phyloP scores from a whole-genome alignment of 2,888 invertebrate genomes.

The Macrosiphum euphorbiae region DNA sequence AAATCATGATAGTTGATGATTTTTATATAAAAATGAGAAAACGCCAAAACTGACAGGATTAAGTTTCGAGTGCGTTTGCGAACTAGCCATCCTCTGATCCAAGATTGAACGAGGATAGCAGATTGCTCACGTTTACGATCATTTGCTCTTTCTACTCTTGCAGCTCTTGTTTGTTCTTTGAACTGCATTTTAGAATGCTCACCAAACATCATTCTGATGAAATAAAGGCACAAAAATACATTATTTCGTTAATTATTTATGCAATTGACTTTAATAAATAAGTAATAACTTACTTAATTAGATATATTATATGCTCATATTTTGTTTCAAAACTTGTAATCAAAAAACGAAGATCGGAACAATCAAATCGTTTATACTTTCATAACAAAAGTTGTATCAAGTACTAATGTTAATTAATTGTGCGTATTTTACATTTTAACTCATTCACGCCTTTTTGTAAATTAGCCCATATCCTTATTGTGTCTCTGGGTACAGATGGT shows the following conservation, averaged over 20 bases:
- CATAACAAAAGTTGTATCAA: background rate
- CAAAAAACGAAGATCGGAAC: background rate
- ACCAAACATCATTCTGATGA: constrained; percentile 55
- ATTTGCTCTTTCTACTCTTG: constrained; percentile 88
- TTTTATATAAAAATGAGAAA: background rate
- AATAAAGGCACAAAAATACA: background rate
- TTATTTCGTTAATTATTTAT: background rate
- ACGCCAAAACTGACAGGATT: constrained; percentile 42
- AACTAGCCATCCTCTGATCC: constrained; percentile 81
- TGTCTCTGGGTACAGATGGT: no score
- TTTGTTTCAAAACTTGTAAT: background rate
- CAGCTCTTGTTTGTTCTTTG: constrained; percentile 90
- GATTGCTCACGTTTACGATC: constrained; percentile 86
- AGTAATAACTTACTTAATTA: constrained; percentile 41
- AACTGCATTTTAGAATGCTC: constrained; percentile 71
- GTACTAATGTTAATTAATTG: background rate
- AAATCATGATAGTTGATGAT: background rate
- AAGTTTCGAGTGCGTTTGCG: constrained; percentile 69
- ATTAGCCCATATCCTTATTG: no score
- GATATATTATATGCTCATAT: constrained; percentile 28
- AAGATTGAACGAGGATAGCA: constrained; percentile 81
- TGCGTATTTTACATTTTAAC: background rate
- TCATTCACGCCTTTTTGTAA: no score
- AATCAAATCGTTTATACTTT: background rate
- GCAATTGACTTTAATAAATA: background rate